Evolutionary conservation across 2,113 vertebrate genomes (phyloP).

Genomic region (Alaudala cheleensis): DNA sequence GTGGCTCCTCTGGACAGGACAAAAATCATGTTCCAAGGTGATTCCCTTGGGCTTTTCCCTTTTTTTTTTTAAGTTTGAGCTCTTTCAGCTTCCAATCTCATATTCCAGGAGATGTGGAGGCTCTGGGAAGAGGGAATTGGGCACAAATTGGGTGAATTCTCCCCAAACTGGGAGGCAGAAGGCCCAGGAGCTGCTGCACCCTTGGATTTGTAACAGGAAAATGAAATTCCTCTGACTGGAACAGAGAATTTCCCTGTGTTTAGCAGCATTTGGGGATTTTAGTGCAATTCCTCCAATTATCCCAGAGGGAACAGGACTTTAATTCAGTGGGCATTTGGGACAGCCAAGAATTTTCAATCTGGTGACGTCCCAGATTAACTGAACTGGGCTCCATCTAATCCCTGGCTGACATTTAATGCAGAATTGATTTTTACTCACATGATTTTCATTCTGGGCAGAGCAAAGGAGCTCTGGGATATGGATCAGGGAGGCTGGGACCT

Average conservation of each 20-base stretch:
- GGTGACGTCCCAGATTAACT: neutral
- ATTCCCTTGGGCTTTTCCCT: neutral
- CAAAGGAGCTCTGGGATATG: neutral
- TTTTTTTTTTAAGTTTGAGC: accelerated
- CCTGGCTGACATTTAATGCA: neutral
- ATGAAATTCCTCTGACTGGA: neutral
- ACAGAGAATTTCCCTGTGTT: accelerated
- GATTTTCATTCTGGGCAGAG: neutral
- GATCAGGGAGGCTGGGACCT: neutral
- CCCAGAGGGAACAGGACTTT: neutral
- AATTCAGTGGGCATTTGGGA: neutral
- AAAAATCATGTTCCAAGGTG: slow-evolving; percentile 99
- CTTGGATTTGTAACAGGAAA: neutral
- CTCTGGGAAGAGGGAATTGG: neutral
- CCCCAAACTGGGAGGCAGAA: neutral
- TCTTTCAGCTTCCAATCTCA: neutral
- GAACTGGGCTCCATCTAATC: slow-evolving; percentile 17
- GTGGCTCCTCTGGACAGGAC: slow-evolving; percentile 96
- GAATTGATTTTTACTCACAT: neutral
- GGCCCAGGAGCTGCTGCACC: neutral
- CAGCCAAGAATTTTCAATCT: neutral
- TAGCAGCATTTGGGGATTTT: neutral
- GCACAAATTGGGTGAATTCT: neutral
- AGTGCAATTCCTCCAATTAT: neutral
- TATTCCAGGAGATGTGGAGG: neutral